These are phyloP conservation scores for Hermaeophaga mercurialis DNA, from an alignment of 2,888 invertebrate genomes.

Conservation along the genomic window DNA sequence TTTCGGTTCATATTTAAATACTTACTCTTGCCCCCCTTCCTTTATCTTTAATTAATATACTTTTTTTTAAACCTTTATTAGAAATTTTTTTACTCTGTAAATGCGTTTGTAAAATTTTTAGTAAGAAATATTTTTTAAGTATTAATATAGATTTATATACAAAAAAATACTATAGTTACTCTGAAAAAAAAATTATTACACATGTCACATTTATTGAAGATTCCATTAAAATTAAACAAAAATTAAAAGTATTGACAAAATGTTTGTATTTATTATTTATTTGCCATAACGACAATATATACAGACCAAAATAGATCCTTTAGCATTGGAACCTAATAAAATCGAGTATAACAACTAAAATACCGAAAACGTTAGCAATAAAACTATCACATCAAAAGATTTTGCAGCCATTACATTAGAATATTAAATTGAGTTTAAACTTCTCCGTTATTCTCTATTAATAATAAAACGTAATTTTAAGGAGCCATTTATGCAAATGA, in stretches of 20 bases:
- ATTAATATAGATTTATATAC: too few species aligned
- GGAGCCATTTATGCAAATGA: not conserved
- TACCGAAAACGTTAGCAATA: not conserved
- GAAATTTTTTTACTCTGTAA: too few species aligned
- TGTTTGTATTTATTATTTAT: not conserved
- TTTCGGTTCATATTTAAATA: too few species aligned
- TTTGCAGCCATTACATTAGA: constrained; percentile 1
- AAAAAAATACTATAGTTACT: too few species aligned
- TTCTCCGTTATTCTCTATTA: not conserved
- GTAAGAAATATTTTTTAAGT: too few species aligned
- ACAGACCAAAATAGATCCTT: not conserved
- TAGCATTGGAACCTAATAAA: constrained; percentile 1
- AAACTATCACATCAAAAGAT: constrained; percentile 3
- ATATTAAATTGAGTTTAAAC: not conserved
- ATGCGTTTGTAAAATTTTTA: too few species aligned
- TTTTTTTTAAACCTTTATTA: too few species aligned
- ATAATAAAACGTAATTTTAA: not conserved
- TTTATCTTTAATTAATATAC: too few species aligned
- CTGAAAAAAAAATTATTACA: too few species aligned
- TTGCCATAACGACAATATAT: not conserved
- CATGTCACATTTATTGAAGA: too few species aligned
- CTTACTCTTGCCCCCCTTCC: too few species aligned
- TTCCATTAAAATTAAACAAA: too few species aligned
- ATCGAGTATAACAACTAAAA: not conserved
- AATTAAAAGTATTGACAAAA: not conserved